Conservation (phyloP, 2,888 invertebrate species). For the Carabus problematicus region DNA sequence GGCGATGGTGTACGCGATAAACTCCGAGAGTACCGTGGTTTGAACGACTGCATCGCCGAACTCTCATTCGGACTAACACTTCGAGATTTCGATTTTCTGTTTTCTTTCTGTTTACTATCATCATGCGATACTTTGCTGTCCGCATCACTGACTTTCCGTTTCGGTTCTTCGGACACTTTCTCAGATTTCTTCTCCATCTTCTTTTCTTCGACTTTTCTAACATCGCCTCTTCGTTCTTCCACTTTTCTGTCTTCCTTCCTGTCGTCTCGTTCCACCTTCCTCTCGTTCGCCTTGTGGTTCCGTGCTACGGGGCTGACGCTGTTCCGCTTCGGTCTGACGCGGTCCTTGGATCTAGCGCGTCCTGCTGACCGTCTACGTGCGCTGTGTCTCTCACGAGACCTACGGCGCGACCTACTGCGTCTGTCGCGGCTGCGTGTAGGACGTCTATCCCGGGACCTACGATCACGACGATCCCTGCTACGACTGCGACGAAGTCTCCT, state of each 20-base stretch:
- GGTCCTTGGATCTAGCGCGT: constrained; percentile 50
- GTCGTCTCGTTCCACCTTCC: constrained; percentile 53
- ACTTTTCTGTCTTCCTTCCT: constrained; percentile 49
- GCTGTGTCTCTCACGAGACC: constrained; percentile 51
- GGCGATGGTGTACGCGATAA: constrained; percentile 87
- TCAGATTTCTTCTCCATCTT: constrained; percentile 44
- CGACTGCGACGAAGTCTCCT: constrained; percentile 54
- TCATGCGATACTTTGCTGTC: constrained; percentile 43
- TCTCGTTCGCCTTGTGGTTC: constrained; percentile 50
- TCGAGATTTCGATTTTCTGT: constrained; percentile 55
- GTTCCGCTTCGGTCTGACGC: constrained; percentile 52
- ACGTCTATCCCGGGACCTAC: constrained; percentile 52
- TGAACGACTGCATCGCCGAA: constrained; percentile 56
- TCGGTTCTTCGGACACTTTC: constrained; percentile 50
- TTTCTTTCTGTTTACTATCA: constrained; percentile 49
- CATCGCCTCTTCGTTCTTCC: constrained; percentile 51
- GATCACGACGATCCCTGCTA: constrained; percentile 55
- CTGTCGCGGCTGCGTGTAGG: constrained; percentile 55
- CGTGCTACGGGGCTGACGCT: constrained; percentile 47
- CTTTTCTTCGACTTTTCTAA: constrained; percentile 47
- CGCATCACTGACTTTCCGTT: constrained; percentile 52
- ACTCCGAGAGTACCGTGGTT: constrained; percentile 72
- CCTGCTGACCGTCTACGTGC: constrained; percentile 57
- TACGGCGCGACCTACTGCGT: constrained; percentile 56
- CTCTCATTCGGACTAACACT: constrained; percentile 53